Evolutionary conservation across 2,888 invertebrate genomes (phyloP), one percentile per base, ranked within the genome.

Genomic region (Tyria jacobaeae): DNA sequence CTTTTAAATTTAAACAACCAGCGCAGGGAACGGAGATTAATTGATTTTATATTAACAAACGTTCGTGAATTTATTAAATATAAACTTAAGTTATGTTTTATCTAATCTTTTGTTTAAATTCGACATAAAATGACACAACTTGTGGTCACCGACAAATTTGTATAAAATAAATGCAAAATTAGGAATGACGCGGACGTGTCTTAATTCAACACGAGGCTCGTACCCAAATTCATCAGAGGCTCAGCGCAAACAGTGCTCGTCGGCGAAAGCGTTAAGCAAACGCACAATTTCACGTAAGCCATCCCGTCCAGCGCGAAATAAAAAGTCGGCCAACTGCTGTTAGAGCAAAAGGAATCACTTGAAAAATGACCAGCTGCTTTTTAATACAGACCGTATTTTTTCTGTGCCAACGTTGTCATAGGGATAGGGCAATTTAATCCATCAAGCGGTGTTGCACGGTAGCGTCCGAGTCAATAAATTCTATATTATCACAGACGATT

Each of bases 341-440:
- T 79, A 86, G 88, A 94, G 91, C 90, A 94, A 94, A 94, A 94
- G 93, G 90, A 94, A 94, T 89, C 86, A 82, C 86, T 87, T 94
- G 94, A 94, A 94, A 93, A 93, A 94, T 94, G 91, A 93, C 93
- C 94, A 94, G 91, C 90, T 94, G 94, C 83, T 94, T 91, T 91
- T 91, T 92, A 91, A 93, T 91, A 90, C 88, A 84, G 82, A 87
- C 84, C 89, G 90, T 91, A 91, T 94, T 94, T 94, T 91, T 94
- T 92, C 90, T 91, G 86, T 84, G 85, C 88, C 90, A 89, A 90
- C 90, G 90, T 94, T 94, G 94, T 94, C 94, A 94, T 92, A 94
- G 91, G 92, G 93, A 86, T 81, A 87, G 87, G 92, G 94, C 94
- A 94, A 94, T 94, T 94, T 94, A 94, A 94, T 94, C 94, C 93